phyloP scores from a whole-genome alignment of 2,113 vertebrate species.

The Desmodus rotundus region DNA sequence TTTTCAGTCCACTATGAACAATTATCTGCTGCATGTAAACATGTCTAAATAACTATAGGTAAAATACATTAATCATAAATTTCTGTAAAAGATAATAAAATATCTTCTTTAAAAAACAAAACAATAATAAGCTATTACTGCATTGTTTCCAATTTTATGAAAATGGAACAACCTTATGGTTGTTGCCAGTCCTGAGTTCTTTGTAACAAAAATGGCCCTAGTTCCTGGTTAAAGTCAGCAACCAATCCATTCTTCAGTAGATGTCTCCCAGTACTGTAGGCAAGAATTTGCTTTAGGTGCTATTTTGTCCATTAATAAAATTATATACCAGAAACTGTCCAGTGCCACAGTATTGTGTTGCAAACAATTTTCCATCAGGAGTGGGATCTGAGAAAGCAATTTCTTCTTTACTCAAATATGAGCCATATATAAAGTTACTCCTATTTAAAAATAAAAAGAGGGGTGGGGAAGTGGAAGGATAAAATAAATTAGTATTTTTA shows the following conservation, averaged over 20 bases:
- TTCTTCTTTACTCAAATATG: conserved; percentile 97
- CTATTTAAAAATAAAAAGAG: conserved; percentile 75
- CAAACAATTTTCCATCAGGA: conserved; percentile 97
- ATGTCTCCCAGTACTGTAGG: conserved; percentile 57
- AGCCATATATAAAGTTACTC: conserved; percentile 97
- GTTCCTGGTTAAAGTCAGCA: conserved; percentile 78
- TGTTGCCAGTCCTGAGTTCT: conserved; percentile 88
- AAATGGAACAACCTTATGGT: conserved; percentile 83
- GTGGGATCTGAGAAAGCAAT: conserved; percentile 99
- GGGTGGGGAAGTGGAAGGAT: not conserved
- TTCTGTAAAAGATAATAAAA: conserved; percentile 88
- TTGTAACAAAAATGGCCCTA: conserved; percentile 80
- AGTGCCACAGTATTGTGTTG: conserved; percentile 95
- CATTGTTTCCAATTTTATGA: conserved; percentile 86
- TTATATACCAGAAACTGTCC: conserved; percentile 98
- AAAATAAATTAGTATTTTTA: conserved; percentile 16
- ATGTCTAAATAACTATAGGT: conserved; percentile 86
- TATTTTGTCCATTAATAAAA: conserved; percentile 91
- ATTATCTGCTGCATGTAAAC: conserved; percentile 88
- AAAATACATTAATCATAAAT: conserved; percentile 85
- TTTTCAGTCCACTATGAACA: conserved; percentile 88
- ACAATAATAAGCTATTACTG: conserved; percentile 83
- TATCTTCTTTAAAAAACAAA: conserved; percentile 85
- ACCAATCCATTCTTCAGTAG: conserved; percentile 46
- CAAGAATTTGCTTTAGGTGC: conserved; percentile 65